These are phyloP conservation scores for Sylvicola cinctus DNA, from an alignment of 2,888 invertebrate genomes.

Conservation along the genomic window DNA sequence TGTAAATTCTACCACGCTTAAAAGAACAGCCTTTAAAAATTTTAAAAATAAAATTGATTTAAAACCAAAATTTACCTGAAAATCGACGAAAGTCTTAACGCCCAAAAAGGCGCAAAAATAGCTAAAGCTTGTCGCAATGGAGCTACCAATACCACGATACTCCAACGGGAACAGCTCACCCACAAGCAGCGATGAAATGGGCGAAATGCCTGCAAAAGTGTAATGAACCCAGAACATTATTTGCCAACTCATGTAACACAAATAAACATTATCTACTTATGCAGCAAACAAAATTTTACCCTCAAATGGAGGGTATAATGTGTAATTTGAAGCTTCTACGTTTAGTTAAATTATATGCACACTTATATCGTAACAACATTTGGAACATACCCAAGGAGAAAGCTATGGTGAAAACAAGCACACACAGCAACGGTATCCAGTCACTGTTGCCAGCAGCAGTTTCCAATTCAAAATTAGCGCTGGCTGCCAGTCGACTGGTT, in stretches of 20 bases:
- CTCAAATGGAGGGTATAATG: too few species aligned
- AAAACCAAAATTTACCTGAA: too few species aligned
- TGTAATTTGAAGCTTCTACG: too few species aligned
- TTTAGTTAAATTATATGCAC: too few species aligned
- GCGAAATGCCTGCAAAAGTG: conserved; percentile 39
- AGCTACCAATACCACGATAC: conserved; percentile 68
- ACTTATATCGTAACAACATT: too few species aligned
- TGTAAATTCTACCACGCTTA: too few species aligned
- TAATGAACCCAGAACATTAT: too few species aligned
- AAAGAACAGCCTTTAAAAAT: too few species aligned
- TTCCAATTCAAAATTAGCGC: conserved; percentile 6
- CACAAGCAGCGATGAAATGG: conserved; percentile 68
- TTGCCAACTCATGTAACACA: too few species aligned
- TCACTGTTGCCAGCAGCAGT: conserved; percentile 33
- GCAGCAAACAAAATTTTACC: too few species aligned
- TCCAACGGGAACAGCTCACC: conserved; percentile 68
- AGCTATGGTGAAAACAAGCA: conserved; percentile 64
- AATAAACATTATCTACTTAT: too few species aligned
- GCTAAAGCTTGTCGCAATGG: conserved; percentile 68
- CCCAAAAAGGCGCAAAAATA: conserved; percentile 72
- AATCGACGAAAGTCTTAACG: conserved; percentile 71
- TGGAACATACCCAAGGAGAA: conserved; percentile 45
- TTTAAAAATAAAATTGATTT: too few species aligned
- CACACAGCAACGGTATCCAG: conserved; percentile 68
- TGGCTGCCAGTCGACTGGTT: conserved; percentile 26